A percentile compares a stretch with the other conserved stretches of the same genome.
These are phyloP conservation scores for Drosophila bunnanda DNA, from an alignment of 2,888 invertebrate genomes.

Conservation along the genomic window DNA sequence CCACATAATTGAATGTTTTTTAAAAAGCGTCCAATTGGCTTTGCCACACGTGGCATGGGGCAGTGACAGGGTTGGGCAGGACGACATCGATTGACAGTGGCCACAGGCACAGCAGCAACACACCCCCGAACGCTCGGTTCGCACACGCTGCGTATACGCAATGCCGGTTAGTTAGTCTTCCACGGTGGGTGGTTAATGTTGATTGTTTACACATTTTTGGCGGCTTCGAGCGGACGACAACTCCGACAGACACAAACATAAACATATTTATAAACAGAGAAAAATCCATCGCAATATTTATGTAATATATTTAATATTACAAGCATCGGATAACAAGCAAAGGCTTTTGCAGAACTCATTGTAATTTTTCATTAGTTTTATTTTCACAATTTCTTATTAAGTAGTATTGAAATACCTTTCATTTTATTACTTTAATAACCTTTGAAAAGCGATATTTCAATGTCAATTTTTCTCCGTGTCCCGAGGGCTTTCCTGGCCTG, in stretches of 20 bases:
- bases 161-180: slow-evolving; percentile 48
- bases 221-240: slow-evolving; percentile 49
- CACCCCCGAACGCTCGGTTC: slow-evolving; percentile 41
- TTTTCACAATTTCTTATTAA: neutral
- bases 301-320: neutral
- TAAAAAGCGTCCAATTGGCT: slow-evolving; percentile 39
- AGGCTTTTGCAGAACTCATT: too few species aligned
- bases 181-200: slow-evolving; percentile 67
- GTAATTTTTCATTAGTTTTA: too few species aligned
- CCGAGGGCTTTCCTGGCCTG: neutral
- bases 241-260: slow-evolving; percentile 42
- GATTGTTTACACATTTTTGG: slow-evolving; percentile 79
- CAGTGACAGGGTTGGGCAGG: slow-evolving; percentile 27
- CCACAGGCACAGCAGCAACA: slow-evolving; percentile 16
- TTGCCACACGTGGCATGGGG: slow-evolving; percentile 40
- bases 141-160: slow-evolving; percentile 55
- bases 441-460: neutral
- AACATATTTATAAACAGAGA: slow-evolving; percentile 10
- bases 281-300: neutral
- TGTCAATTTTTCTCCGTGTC: slow-evolving; percentile 13
- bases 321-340: too few species aligned
- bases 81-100: slow-evolving; percentile 59
- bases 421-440: neutral
- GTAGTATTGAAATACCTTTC: neutral
- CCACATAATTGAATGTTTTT: slow-evolving; percentile 72